Percentiles rank a stretch among this genome's conserved stretches.
Conservation (phyloP, 1,140 invertebrate species). For the Aethina tumida region DNA sequence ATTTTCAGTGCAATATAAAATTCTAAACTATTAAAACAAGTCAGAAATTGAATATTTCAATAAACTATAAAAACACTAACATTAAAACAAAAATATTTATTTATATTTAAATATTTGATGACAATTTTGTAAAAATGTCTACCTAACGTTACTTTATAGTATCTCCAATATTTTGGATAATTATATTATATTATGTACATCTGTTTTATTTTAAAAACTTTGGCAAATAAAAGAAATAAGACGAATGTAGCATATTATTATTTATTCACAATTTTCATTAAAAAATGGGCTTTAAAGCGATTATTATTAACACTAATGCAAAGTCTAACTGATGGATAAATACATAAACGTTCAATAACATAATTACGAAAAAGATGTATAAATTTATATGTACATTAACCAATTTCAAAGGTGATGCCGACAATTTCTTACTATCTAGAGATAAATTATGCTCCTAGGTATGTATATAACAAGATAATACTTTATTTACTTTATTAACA, state of each 20-base stretch:
- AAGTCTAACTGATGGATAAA: conserved; percentile 33
- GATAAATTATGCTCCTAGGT: conserved; percentile 22
- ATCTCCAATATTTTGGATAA: too few species aligned
- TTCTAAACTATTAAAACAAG: too few species aligned
- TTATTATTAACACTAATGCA: conserved; percentile 35
- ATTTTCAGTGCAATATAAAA: too few species aligned
- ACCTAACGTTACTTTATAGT: too few species aligned
- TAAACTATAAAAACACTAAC: too few species aligned
- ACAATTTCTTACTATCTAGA: conserved; percentile 17
- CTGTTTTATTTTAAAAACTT: too few species aligned
- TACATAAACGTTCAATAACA: conserved; percentile 32
- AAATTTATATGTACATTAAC: conserved; percentile 18
- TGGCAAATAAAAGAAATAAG: too few species aligned
- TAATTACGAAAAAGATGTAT: conserved; percentile 31
- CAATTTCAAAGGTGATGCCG: conserved; percentile 2
- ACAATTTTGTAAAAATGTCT: too few species aligned
- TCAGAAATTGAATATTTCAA: too few species aligned
- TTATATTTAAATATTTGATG: too few species aligned
- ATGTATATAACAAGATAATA: conserved; percentile 26
- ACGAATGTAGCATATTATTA: conserved; percentile 20
- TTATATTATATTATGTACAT: too few species aligned
- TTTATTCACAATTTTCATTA: conserved; percentile 31
- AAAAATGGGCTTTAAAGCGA: conserved; percentile 35
- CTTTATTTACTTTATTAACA: conserved; percentile 21
- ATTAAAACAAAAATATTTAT: too few species aligned